Percentiles rank a stretch among this genome's conserved stretches.
These are phyloP conservation scores for Theretra japonica DNA, from an alignment of 2,888 invertebrate species.

Conservation along the genomic window DNA sequence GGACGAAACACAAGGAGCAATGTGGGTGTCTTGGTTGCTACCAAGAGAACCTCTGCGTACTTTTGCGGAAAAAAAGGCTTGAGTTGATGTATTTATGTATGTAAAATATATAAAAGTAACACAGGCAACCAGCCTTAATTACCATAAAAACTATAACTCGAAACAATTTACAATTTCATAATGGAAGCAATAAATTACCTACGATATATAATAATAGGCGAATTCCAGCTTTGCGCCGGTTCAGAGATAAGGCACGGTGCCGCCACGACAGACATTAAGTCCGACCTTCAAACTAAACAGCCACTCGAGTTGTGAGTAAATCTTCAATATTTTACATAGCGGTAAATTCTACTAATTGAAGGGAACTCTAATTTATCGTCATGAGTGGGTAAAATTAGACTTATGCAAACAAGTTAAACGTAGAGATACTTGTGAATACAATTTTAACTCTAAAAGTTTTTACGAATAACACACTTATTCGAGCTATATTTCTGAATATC, in stretches of 20 bases:
- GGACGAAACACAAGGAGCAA: no score
- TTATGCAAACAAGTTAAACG: no score
- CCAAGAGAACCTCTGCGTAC: no score
- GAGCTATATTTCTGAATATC: no score
- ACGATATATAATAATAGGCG: slow-evolving; percentile 29
- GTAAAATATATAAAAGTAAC: no score
- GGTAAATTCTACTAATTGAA: slow-evolving; percentile 11
- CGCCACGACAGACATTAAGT: slow-evolving; percentile 48
- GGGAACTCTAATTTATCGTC: slow-evolving; percentile 23
- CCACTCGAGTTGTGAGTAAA: slow-evolving; percentile 38
- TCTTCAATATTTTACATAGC: slow-evolving; percentile 31
- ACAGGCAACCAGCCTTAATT: background rate
- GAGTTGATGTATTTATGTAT: no score
- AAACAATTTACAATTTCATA: slow-evolving; percentile 28
- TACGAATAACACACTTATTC: no score
- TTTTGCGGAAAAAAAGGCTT: no score
- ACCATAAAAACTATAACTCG: slow-evolving; percentile 18
- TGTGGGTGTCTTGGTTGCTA: no score
- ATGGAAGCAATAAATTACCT: slow-evolving; percentile 30
- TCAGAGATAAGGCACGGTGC: slow-evolving; percentile 60
- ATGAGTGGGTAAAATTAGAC: background rate
- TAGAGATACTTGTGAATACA: no score
- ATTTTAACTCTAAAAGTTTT: no score
- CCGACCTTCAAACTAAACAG: slow-evolving; percentile 50
- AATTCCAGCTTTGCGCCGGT: slow-evolving; percentile 53